Base-by-base conservation (phyloP, 2,888 invertebrate genomes). In the Calameuta idolon region DNA sequence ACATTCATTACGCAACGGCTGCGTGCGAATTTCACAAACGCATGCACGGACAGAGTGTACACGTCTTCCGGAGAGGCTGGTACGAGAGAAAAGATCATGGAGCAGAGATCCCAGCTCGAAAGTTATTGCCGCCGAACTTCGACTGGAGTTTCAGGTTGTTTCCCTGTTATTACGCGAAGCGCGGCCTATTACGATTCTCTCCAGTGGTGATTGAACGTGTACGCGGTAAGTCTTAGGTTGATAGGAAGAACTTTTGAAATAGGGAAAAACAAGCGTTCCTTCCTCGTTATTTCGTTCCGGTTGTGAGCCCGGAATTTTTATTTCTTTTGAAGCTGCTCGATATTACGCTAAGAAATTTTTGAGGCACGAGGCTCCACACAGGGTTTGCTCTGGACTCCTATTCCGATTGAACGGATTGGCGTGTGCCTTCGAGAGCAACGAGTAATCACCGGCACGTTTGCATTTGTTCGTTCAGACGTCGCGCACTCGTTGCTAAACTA, bases 1-100 rank as follows among this genome's bases (percentile, higher is more conserved):
- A 79, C 79, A 83, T 83, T 81, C 77, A 75, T 83, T 83, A 80
- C 76, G 76, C 68, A 55, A 73, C 68, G 31, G 74, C 23, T 55
- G 55, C 55, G 55, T 55, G 23, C 55, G 55, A 23, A 55, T 23
- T 23, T 55, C 55, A 55, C 55, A 55, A 55, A 0, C 55, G 55
- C 23, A 55, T 55, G 55, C 23, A 55, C 23, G 15, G 55, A 23
- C 55, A 23, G 55, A 55, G 5, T 9, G 55, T 55, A 2, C 9
- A 55, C 23, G 9, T 23, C 23, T 9, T 23, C 23, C 55, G 55
- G 23, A 55, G 55, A 55, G 1, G 55, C 23, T 55, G 23, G 1
- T 34, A n/a, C 23, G 77, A 73, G 73, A 76, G 75, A 9, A 55
- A 55, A 23, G 55, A 55, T 23, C 55, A 23, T 23, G 55, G 5